Evolutionary conservation across 2,113 vertebrate genomes (phyloP).

Genomic region (Elephantulus edwardii): DNA sequence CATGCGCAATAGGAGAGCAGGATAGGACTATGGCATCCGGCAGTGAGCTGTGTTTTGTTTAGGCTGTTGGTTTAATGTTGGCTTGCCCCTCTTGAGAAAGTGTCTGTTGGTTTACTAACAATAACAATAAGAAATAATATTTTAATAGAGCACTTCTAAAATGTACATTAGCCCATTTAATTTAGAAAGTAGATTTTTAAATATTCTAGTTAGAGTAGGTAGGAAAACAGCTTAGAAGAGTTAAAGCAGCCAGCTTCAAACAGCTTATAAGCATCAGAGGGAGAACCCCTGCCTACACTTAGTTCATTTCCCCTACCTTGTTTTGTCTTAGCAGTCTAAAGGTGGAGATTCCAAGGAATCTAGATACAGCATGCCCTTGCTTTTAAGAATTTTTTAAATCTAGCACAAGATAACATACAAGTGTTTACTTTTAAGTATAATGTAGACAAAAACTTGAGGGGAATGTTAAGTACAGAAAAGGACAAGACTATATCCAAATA

Average conservation of each 20-base stretch:
- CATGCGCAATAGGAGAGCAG: neutral
- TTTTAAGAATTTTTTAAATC: constrained; percentile 4
- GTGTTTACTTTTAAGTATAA: neutral
- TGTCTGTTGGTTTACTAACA: neutral
- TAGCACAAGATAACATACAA: neutral
- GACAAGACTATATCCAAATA: neutral
- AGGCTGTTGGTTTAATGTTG: neutral
- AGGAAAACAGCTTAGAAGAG: neutral
- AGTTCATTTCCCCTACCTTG: neutral
- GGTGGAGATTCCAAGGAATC: neutral
- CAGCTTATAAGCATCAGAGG: neutral
- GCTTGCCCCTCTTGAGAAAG: constrained; percentile 14
- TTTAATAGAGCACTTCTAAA: neutral
- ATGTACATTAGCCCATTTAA: neutral
- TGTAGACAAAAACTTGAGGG: neutral
- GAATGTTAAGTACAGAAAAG: neutral
- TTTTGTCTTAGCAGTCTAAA: neutral
- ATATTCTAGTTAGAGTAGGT: neutral
- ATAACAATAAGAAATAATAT: constrained; percentile 13
- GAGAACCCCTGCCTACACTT: neutral
- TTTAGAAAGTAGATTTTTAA: neutral
- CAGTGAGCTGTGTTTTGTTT: neutral
- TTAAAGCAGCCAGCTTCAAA: neutral
- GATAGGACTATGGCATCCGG: neutral
- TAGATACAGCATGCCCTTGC: neutral